Evolutionary conservation across 1,140 invertebrate species (phyloP), one percentile per base, ranked within the genome.

Genomic region (Archivesica marissinica): DNA sequence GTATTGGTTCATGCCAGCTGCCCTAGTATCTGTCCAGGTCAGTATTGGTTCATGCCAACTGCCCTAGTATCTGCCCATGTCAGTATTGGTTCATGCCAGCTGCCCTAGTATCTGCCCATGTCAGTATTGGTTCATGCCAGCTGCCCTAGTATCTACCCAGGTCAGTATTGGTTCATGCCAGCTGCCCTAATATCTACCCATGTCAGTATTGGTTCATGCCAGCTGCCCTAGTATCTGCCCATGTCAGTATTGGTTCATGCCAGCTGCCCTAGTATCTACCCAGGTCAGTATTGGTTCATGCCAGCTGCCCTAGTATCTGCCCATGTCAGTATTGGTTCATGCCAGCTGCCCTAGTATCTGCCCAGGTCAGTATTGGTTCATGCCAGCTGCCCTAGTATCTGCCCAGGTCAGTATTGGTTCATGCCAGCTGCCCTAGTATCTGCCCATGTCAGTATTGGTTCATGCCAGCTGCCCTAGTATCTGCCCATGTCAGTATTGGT

Each of bases 171-270:
- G 54, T n/a, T n/a, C n/a, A n/a, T n/a, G n/a, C n/a, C n/a, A 17
- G 20, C 28, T 35, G 30, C 33, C 30, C 15, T 64, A 64, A 33
- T 35, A 35, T 2, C 38, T 64, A 30, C 25, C 23, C n/a, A 6
- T 30, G 59, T 35, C 59, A 64, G 59, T 64, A 59, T 59, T 28
- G 9, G 54, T n/a, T n/a, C n/a, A n/a, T n/a, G n/a, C n/a, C n/a
- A 17, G 20, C 28, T 35, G 30, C 33, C 30, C 15, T 64, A 64
- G 59, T 35, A 35, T 2, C 38, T 64, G 30, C 25, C 23, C n/a
- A 6, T 30, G 59, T 35, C 59, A 64, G 59, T 64, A 59, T 59
- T 28, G 9, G 54, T n/a, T n/a, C n/a, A n/a, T n/a, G n/a, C n/a
- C n/a, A 17, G 20, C 28, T 35, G 30, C 33, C 30, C 15, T 64